phyloP scores from a whole-genome alignment of 2,797 vertebrate genomes.

The Lemur catta region DNA sequence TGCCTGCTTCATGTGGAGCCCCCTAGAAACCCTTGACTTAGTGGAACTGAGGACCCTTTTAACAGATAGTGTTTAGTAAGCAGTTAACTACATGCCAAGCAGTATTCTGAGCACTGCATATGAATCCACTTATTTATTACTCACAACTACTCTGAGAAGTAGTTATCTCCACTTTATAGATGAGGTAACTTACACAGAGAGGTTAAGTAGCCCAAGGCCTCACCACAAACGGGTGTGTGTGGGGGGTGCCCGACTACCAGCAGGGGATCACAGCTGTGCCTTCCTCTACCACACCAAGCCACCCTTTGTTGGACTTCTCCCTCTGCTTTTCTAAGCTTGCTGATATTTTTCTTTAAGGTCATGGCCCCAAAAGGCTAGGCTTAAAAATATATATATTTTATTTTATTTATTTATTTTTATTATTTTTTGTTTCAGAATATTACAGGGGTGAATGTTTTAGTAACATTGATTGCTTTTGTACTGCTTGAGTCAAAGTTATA shows the following conservation, averaged over 20 bases:
- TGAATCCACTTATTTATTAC: background rate
- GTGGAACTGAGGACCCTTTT: background rate
- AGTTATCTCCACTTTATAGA: background rate
- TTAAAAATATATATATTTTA: background rate
- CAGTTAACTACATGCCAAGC: background rate
- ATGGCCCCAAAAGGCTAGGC: background rate
- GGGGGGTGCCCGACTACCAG: accelerated
- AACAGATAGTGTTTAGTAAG: background rate
- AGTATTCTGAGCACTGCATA: background rate
- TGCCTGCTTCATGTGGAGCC: background rate
- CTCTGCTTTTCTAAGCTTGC: background rate
- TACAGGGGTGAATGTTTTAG: too few species aligned
- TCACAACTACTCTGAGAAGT: background rate
- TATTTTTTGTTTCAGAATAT: too few species aligned
- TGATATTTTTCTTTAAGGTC: background rate
- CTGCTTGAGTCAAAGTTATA: too few species aligned
- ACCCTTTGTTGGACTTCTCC: background rate
- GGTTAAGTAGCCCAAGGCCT: background rate
- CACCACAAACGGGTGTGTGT: accelerated
- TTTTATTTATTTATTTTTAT: too few species aligned
- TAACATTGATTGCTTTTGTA: too few species aligned
- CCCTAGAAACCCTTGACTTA: background rate
- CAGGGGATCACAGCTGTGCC: background rate
- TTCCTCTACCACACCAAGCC: background rate
- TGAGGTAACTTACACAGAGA: background rate